Base-by-base conservation (phyloP, 1,140 invertebrate genomes). In the Harlomillsia oculata region DNA sequence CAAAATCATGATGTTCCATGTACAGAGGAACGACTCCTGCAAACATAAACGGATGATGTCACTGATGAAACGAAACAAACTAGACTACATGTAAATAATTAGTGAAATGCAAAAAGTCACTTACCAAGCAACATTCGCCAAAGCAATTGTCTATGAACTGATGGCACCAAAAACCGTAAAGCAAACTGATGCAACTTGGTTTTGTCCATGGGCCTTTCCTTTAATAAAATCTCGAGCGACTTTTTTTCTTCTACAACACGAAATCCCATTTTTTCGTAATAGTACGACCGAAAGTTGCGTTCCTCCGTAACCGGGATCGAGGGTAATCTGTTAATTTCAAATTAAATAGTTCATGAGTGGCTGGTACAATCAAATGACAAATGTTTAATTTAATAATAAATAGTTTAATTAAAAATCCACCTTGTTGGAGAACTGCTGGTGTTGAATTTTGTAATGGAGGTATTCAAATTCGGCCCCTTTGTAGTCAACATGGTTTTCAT, bases 191-290 rank as follows among this genome's bases (percentile, higher is more conserved):
- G 82, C 20, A 94, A 69, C 70, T 92, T 92, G 5, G 77, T 77
- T 66, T 79, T 79, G 68, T 91, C 87, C 65, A 89, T 77, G 13
- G 85, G 82, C 69, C 84, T 84, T 61, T 93, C 89, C 68, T 89
- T 89, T 53, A 93, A 74, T 5, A 95, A 74, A 69, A 89, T 89
- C 74, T 94, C 89, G n/a, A 94, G 71, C 0, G 88, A 89, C 72
- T 87, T 89, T 70, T 90, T 92, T 70, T 94, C 89, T 72, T 93
- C 89, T 0, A 93, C 87, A 63, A 85, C 86, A 49, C 82, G 80
- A 74, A 87, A 90, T 48, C 88, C 89, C 39, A 91, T 87, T 77
- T 87, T 87, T 71, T 88, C 85, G 67, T 93, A 93, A 68, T 92
- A 94, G 18, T 85, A 82, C 0, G 85, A 89, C 28, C 90, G 80